Evolutionary conservation across 2,888 invertebrate species (phyloP), one percentile per base, ranked within the genome.

Genomic region (Latheticus oryzae): DNA sequence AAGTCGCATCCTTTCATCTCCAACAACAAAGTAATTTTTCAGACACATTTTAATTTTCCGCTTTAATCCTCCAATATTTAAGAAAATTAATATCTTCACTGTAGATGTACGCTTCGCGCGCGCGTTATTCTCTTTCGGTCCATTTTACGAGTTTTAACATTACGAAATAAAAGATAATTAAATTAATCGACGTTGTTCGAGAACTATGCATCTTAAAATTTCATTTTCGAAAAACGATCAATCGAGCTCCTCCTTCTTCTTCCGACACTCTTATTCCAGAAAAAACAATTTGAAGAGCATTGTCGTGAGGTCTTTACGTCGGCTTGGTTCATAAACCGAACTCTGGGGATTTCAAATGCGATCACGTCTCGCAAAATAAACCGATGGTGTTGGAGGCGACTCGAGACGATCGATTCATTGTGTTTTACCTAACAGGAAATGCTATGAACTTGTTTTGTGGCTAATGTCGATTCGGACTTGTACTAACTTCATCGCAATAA

Each of bases 351-450:
- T 65, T 61, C 63, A 67, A 69, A 71, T 68, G 68, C 69, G 72
- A 72, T 72, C 72, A 72, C 72, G 70, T 71, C 69, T 69, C 66
- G 67, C 66, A 60, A 64, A 71, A 71, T 71, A 70, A 70, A 69
- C 68, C 66, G 68, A 66, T 66, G 67, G 69, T 62, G 67, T 66
- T 68, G 66, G 61, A 53, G 30, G 56, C 55, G 62, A 59, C 54
- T 60, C 58, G 60, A 50, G 51, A 33, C 56, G 63, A 69, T 71
- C 68, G 66, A 68, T 70, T n/a, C n/a, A n/a, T n/a, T 63, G 66
- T 62, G 62, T 64, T 69, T 67, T 69, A 69, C 66, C 63, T 68
- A 65, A 58, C 61, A 63, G 62, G 35, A 24, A 33, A 52, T n/a
- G n/a, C n/a, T 17, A n/a, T 4, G 8, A 19, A 35, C 19, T 48